These are phyloP conservation scores for Ceramica pisi DNA, from an alignment of 2,888 invertebrate genomes.

Conservation along the genomic window DNA sequence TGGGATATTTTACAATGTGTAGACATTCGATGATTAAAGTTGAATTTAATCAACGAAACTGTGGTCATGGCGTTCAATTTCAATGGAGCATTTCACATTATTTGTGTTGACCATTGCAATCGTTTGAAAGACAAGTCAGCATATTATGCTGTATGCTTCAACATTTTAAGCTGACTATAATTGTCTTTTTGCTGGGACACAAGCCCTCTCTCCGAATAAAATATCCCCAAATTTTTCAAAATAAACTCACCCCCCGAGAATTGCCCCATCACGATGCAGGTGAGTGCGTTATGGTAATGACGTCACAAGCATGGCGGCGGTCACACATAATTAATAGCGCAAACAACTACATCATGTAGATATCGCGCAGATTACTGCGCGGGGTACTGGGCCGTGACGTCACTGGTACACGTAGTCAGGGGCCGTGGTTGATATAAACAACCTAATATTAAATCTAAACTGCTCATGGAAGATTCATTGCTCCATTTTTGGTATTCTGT, in stretches of 20 bases:
- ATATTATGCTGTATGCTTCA: too few species aligned
- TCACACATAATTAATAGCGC: conserved; percentile 18
- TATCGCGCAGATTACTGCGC: conserved; percentile 1
- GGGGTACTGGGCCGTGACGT: background rate
- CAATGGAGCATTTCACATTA: too few species aligned
- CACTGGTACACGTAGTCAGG: background rate
- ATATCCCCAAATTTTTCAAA: background rate
- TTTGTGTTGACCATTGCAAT: background rate
- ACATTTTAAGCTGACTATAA: too few species aligned
- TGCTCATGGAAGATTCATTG: background rate
- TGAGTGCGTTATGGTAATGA: conserved; percentile 14
- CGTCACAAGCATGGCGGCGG: background rate
- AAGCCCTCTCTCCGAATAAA: background rate
- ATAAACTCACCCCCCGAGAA: too few species aligned
- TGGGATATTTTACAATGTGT: too few species aligned
- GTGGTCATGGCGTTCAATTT: background rate
- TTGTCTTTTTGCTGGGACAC: too few species aligned
- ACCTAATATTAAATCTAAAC: background rate
- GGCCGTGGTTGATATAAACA: background rate
- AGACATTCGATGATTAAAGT: too few species aligned
- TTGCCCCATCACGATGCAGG: background rate
- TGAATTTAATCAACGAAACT: background rate
- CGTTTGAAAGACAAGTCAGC: background rate
- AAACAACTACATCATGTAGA: conserved; percentile 29
- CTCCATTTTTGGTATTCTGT: too few species aligned